Conservation (phyloP, 2,888 invertebrate species). For the Drosophila mimetica region DNA sequence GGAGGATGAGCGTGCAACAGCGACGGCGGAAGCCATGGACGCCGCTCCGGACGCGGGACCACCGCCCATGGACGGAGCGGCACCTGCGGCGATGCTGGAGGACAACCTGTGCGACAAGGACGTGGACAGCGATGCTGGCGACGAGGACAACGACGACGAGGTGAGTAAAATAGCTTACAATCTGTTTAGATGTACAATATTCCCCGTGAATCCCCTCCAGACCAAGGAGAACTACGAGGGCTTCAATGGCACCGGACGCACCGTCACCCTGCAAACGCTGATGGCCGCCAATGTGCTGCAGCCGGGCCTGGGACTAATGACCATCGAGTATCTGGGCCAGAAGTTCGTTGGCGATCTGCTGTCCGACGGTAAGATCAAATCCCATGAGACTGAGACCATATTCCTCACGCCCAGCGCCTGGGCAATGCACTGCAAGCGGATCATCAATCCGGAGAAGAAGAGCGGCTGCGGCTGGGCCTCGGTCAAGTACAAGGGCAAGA, state of each 20-base stretch:
- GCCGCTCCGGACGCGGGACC: conserved; percentile 32
- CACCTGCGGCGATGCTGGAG: conserved; percentile 54
- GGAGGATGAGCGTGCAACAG: conserved; percentile 59
- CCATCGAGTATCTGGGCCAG: conserved; percentile 96
- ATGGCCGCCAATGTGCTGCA: conserved; percentile 93
- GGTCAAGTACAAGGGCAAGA: conserved; percentile 94
- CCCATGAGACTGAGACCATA: conserved; percentile 93
- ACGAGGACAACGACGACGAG: conserved; percentile 87
- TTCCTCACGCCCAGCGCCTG: conserved; percentile 96
- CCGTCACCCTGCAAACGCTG: conserved; percentile 94
- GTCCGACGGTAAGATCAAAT: conserved; percentile 94
- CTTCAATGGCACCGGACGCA: conserved; percentile 86
- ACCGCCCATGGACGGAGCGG: conserved; percentile 39
- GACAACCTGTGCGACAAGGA: conserved; percentile 84
- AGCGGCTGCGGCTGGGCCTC: conserved; percentile 98
- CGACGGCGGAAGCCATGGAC: conserved; percentile 52
- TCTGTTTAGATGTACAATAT: not conserved
- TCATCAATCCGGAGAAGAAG: conserved; percentile 95
- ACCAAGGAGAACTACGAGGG: conserved; percentile 83
- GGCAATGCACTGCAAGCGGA: conserved; percentile 96
- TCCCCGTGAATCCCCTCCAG: conserved; percentile 39
- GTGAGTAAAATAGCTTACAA: conserved; percentile 47
- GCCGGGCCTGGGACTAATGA: conserved; percentile 93
- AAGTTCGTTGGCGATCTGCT: conserved; percentile 94
- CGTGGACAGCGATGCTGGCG: conserved; percentile 86